Percentiles rank a stretch among this genome's conserved stretches.
These are phyloP conservation scores for Oxyruncus cristatus DNA, from an alignment of 2,113 vertebrate species.

Conservation along the genomic window DNA sequence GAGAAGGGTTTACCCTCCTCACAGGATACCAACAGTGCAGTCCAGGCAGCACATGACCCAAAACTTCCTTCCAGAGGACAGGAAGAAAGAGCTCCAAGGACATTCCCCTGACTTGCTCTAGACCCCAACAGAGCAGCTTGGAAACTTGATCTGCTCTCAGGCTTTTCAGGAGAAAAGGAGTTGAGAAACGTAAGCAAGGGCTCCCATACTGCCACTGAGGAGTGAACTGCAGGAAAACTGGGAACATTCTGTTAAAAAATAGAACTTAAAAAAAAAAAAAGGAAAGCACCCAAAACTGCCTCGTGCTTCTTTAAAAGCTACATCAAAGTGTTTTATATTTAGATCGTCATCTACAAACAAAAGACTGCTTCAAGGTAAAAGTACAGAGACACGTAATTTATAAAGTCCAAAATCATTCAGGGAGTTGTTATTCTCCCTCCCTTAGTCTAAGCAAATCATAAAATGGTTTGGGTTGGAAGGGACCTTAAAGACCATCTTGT, in stretches of 20 bases:
- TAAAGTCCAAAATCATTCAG: not conserved
- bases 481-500: not conserved
- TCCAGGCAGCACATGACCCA: not conserved
- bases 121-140: not conserved
- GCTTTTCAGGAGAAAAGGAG: not conserved
- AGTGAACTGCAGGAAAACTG: not conserved
- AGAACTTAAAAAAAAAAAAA: not conserved
- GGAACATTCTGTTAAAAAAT: not conserved
- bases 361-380: not conserved
- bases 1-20: not conserved
- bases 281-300: not conserved
- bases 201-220: not conserved
- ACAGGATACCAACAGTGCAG: not conserved
- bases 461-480: not conserved
- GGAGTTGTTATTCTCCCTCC: not conserved
- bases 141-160: not conserved
- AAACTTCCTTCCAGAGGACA: not conserved
- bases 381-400: not conserved
- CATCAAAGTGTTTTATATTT: not conserved
- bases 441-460: not conserved
- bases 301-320: not conserved
- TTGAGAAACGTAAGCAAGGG: not conserved
- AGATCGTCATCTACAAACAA: not conserved
- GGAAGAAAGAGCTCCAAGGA: not conserved
- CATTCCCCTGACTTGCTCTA: not conserved